Base-by-base conservation (phyloP, 1,140 invertebrate species). In the Popillia japonica region DNA sequence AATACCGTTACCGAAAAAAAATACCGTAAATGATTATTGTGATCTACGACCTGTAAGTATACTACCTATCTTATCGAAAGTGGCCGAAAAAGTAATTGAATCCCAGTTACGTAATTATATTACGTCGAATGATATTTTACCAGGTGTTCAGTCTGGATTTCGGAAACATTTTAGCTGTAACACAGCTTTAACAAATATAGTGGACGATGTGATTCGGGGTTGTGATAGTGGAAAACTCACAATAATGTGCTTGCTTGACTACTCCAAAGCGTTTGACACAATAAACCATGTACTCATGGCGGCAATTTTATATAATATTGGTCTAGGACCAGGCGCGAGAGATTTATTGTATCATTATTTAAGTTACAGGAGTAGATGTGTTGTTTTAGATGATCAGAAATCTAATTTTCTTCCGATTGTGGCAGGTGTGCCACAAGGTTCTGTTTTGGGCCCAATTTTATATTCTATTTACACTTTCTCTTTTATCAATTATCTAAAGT, bases 11-110 rank as follows among this genome's bases (percentile, higher is more conserved):
- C 17, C 20, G 0, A 75, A 75, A 75, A n/a, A 75, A 14, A 42
- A 3, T 14, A 44, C 0, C 11, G 14, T 23, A 2, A 3, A 17
- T 42, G 14, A 75, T 10, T 23, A 17, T 20, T 6, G 73, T 23
- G 14, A 75, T 23, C 44, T 75, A 17, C 17, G 73, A 75, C 73
- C 73, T 9, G 41, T 75, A 75, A 75, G 73, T 22, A 75, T 42
- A 2, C 73, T 75, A 1, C 10, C 41, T 10, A 27, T 75, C 40
- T 75, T 75, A 14, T 41, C 40, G 3, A 75, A 75, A 27, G 10
- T 75, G 4, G 3, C 10, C n/a, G 73, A 75, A 11, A 75, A 44
- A 20, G 11, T 75, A 40, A 48, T 75, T 44, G 73, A 75, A 17
- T 27, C 6, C 22, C 27, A 44, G 9, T 44, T 41, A 75, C 44